Base-by-base conservation (phyloP, 2,888 invertebrate species). In the Drosophila pseudotakahashii region DNA sequence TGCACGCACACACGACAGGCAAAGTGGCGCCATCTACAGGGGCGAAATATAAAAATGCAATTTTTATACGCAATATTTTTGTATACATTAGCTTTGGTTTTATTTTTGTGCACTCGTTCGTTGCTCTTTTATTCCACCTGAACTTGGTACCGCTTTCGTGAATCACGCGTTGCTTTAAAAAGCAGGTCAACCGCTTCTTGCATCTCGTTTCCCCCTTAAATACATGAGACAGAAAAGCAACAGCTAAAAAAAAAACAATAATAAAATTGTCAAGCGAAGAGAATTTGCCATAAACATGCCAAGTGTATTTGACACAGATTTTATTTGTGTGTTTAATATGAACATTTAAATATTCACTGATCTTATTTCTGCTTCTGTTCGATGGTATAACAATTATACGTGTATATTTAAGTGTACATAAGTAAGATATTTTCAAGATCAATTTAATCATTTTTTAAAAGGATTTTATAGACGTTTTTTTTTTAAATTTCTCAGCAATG, bases 291-390 rank as follows among this genome's bases (percentile, higher is more conserved):
- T 72, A 78, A 89, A 77, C 89, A 89, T 84, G 83, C 88, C 87
- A 87, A 84, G 72, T 76, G 83, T 81, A 77, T 74, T 88, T 88
- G 88, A 75, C 86, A 89, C 86, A 84, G 82, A 81, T 88, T 82
- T 50, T 66, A 45, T 51, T 37, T 30, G 44, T 66, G n/a, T 23
- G 23, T 37, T 39, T 16, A 13, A 52, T 45, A n/a, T 44, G 37
- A 11, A 5, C 34, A 34, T 10, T 19, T 16, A 48, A 47, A 48
- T 48, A 48, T 14, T 16, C 48, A 19, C 32, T 32, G 48, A 6
- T 6, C 14, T 16, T 32, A 7, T 48, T 32, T 14, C 0, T 32
- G 30, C 14, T n/a, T 52, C 0, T 23, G 6, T 32, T 32, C 0
- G 48, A 3, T 3, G 6, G 34, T 5, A 5, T 4, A 11, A 19